Evolutionary conservation across 2,888 invertebrate species (phyloP).

Genomic region (Apantesis nais): DNA sequence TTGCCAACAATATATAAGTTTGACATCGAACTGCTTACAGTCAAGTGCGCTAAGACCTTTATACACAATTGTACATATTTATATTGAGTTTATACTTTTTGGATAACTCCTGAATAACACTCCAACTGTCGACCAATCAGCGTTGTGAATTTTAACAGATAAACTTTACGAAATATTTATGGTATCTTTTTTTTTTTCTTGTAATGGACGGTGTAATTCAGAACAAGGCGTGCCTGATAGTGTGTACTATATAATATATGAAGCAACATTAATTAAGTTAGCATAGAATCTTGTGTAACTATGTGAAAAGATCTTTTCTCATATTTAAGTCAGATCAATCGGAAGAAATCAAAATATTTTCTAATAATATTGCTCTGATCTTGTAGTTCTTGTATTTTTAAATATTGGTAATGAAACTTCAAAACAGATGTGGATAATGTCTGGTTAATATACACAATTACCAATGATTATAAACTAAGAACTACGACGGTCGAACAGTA

Average conservation of each 20-base stretch:
- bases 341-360: slow-evolving; percentile 55
- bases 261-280: slow-evolving; percentile 46
- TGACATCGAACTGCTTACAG: neutral
- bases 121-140: slow-evolving; percentile 27
- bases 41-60: neutral
- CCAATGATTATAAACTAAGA: slow-evolving; percentile 5
- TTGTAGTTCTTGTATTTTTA: neutral
- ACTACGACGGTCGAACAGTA: slow-evolving; percentile 24
- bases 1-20: neutral
- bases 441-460: slow-evolving; percentile 4
- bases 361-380: slow-evolving; percentile 32
- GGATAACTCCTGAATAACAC: slow-evolving; percentile 10
- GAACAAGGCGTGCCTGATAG: slow-evolving; percentile 52
- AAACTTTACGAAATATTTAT: neutral
- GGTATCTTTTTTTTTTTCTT: neutral
- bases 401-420: neutral
- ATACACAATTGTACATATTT: slow-evolving; percentile 20
- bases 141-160: slow-evolving; percentile 33
- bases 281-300: slow-evolving; percentile 47
- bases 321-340: slow-evolving; percentile 45
- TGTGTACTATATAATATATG: slow-evolving; percentile 52
- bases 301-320: slow-evolving; percentile 36
- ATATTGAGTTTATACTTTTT: slow-evolving; percentile 21
- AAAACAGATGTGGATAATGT: neutral
- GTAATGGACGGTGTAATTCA: slow-evolving; percentile 51